Base-by-base conservation (phyloP, 2,888 invertebrate species). In the Sicus ferrugineus region DNA sequence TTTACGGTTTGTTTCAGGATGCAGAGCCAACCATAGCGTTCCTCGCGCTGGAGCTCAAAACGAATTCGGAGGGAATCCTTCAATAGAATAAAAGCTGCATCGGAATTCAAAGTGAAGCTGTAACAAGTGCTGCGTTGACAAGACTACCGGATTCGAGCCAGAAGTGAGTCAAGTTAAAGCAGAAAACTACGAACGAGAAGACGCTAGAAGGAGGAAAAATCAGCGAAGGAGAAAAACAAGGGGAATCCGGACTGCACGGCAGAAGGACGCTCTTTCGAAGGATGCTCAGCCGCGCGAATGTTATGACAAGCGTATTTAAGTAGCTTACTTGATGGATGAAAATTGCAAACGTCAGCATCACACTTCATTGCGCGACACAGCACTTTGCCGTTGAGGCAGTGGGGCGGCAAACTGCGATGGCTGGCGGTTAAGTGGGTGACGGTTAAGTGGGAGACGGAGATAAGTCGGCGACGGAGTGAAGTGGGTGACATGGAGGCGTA, bases 321-420 rank as follows among this genome's bases (percentile, higher is more conserved):
- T 58, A 67, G 67, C 67, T 67, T 58, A 67, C 48, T 59, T 67
- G 67, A 67, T 67, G 67, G 67, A 67, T 59, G 58, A 59, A 67
- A 67, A 67, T 67, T 58, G 67, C 67, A 54, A 59, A 34, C 65
- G 65, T 54, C 65, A 52, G 65, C 65, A 66, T 28, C 67, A 67
- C 48, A 67, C 67, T 67, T 59, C 59, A 67, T 67, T 59, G 66
- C 66, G 66, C 58, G 66, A 42, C 46, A 26, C 42, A 26, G 58
- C 46, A 64, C n/a, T 30, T 21, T 11, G 23, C 14, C 38, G 38
- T 14, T 42, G 42, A 5, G n/a, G 61, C 5, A n/a, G n/a, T 1
- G 42, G 26, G 9, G 23, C 26, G 26, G 26, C 23, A 3, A 14
- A 14, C 26, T 50, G n/a, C 4, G 19, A 46, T 5, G 46, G 46